A percentile compares a stretch with the other conserved stretches of the same genome.
Evolutionary conservation across 2,797 vertebrate genomes (phyloP).

Genomic region (Gadopsis marmoratus): DNA sequence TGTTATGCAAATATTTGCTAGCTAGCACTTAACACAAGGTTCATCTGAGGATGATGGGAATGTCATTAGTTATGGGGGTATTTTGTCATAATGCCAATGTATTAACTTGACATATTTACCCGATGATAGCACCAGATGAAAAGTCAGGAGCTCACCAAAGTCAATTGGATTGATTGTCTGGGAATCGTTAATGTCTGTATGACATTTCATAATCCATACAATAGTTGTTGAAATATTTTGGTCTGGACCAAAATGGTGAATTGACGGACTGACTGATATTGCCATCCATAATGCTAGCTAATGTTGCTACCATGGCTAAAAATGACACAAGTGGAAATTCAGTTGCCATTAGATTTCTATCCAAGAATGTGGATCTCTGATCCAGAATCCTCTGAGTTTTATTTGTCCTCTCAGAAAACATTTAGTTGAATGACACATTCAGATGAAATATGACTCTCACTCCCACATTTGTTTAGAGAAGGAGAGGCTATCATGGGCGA

Average conservation of each 20-base stretch:
- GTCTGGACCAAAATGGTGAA: constrained; percentile 5
- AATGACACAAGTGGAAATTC: constrained; percentile 12
- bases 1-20: constrained; percentile 1
- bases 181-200: background rate
- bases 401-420: constrained; percentile 40
- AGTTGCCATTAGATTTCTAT: constrained; percentile 17
- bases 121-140: background rate
- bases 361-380: constrained; percentile 5
- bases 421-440: constrained; percentile 43
- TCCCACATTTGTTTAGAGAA: constrained; percentile 36
- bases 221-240: constrained; percentile 18
- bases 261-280: constrained; percentile 4
- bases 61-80: background rate
- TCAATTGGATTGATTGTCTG: background rate
- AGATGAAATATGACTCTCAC: constrained; percentile 41
- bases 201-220: constrained; percentile 13
- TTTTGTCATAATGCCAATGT: background rate
- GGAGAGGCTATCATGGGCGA: constrained; percentile 49
- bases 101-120: background rate
- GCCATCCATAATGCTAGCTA: background rate
- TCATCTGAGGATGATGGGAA: background rate
- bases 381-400: background rate
- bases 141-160: background rate
- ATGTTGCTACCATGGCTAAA: constrained; percentile 4
- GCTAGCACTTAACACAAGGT: background rate